These are phyloP conservation scores for Chrosomus eos DNA, from an alignment of 2,797 vertebrate species.

Conservation along the genomic window DNA sequence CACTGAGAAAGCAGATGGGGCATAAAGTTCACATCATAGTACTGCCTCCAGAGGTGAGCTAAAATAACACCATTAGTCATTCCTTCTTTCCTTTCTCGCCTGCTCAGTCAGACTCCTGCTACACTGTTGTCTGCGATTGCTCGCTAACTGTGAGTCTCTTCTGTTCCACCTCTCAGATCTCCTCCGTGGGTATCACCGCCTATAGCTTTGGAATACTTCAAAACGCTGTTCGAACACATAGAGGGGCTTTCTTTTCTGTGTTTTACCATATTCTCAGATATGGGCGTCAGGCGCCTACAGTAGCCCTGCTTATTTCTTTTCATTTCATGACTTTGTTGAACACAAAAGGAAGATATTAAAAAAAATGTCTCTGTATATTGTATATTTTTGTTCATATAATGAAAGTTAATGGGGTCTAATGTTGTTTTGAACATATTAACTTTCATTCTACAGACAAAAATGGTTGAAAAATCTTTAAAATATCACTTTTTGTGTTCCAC, in stretches of 20 bases:
- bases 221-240: slow-evolving; percentile 47
- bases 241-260: slow-evolving; percentile 53
- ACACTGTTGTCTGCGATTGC: slow-evolving; percentile 20
- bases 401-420: background rate
- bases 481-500: background rate
- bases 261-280: slow-evolving; percentile 13
- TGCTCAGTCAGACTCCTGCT: slow-evolving; percentile 61
- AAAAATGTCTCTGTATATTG: background rate
- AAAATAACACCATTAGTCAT: slow-evolving; percentile 52
- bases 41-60: slow-evolving; percentile 45
- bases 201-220: slow-evolving; percentile 43
- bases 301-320: background rate
- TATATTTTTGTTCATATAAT: background rate
- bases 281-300: background rate
- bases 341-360: background rate
- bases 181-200: slow-evolving; percentile 52
- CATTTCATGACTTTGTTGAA: slow-evolving; percentile 1
- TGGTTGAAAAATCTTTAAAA: background rate
- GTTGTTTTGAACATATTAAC: slow-evolving; percentile 1
- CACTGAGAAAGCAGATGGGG: slow-evolving; percentile 29
- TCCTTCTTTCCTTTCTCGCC: slow-evolving; percentile 13
- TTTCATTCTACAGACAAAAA: background rate
- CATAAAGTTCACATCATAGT: slow-evolving; percentile 47
- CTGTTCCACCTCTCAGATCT: slow-evolving; percentile 55
- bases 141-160: slow-evolving; percentile 28